A percentile compares a stretch with the other conserved stretches of the same genome.
Conservation (phyloP, 2,113 vertebrate genomes). For the Nothoprocta pentlandii region DNA sequence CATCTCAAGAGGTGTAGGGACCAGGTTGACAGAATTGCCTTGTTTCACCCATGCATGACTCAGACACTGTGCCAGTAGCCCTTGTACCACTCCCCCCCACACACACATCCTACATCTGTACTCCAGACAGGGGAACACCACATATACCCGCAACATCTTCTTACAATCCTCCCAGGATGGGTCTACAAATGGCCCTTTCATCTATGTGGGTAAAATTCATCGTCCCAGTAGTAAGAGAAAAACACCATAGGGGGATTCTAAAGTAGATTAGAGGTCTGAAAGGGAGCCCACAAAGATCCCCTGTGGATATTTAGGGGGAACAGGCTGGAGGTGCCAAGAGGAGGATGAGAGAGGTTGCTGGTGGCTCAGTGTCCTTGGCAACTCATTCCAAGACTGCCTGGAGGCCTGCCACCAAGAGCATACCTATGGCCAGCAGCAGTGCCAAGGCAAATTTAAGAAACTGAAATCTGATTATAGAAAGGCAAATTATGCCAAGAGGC, state of each 20-base stretch:
- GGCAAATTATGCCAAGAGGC: not conserved
- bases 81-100: not conserved
- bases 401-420: fast-evolving
- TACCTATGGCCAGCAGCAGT: fast-evolving
- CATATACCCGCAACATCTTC: not conserved
- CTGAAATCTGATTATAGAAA: not conserved
- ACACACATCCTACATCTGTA: not conserved
- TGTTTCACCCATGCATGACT: fast-evolving
- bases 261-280: not conserved
- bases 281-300: not conserved
- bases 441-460: not conserved
- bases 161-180: not conserved
- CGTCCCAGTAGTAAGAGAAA: not conserved
- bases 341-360: fast-evolving
- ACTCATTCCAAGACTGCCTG: not conserved
- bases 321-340: not conserved
- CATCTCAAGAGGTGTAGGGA: not conserved
- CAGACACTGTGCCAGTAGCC: not conserved
- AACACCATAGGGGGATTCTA: not conserved
- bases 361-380: not conserved
- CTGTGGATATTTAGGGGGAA: fast-evolving
- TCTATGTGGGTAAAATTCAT: not conserved
- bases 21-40: not conserved
- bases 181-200: not conserved
- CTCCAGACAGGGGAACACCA: fast-evolving